Evolutionary conservation across 2,797 vertebrate species (phyloP).

Genomic region (Phataginus tricuspis): DNA sequence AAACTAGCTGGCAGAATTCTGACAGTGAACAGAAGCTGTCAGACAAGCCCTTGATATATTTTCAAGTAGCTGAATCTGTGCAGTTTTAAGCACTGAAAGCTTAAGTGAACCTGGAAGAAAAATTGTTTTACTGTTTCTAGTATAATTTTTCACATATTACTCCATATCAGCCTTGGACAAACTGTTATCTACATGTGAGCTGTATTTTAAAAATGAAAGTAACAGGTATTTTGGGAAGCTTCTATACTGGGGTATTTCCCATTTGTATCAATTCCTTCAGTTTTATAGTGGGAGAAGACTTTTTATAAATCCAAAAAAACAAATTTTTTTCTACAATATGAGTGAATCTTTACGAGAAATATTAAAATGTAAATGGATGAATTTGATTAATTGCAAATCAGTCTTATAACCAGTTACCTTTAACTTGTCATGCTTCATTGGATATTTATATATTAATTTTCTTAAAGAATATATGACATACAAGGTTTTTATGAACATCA

Average conservation of each 20-base stretch:
- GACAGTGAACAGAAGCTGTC: conserved; percentile 49
- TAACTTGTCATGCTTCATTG: not conserved
- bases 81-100: not conserved
- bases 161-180: not conserved
- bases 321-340: not conserved
- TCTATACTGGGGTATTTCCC: not conserved
- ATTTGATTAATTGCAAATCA: not conserved
- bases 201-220: not conserved
- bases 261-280: not conserved
- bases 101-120: not conserved
- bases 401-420: not conserved
- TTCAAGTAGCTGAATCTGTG: conserved; percentile 16
- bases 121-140: not conserved
- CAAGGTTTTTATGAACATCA: not conserved
- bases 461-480: not conserved
- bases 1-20: conserved; percentile 57
- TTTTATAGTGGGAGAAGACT: not conserved
- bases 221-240: not conserved
- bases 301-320: not conserved
- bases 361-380: not conserved
- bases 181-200: not conserved
- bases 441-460: not conserved
- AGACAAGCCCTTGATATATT: conserved; percentile 53
- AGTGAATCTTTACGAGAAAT: not conserved
- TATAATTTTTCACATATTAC: not conserved